A percentile compares a stretch with the other conserved stretches of the same genome.
These are phyloP conservation scores for Autographa pulchrina DNA, from an alignment of 2,888 invertebrate species.

Conservation along the genomic window DNA sequence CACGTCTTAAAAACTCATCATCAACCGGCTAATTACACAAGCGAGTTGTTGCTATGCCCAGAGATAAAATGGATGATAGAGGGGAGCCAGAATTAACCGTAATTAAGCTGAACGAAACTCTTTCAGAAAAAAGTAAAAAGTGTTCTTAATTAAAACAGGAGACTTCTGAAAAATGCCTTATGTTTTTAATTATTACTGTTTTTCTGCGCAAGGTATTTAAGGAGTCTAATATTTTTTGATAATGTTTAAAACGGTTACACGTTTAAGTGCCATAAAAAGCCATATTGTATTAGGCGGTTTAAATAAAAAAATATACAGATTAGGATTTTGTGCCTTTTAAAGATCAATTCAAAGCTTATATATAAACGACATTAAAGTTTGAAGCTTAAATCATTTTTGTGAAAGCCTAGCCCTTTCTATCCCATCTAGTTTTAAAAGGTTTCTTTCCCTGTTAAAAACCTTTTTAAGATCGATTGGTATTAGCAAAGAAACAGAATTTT, in stretches of 20 bases:
- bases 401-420: too few species aligned
- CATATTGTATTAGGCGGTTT: not conserved
- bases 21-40: constrained; percentile 72
- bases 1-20: constrained; percentile 64
- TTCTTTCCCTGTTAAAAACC: not conserved
- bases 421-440: too few species aligned
- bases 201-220: constrained; percentile 43
- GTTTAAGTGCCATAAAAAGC: not conserved
- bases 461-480: not conserved
- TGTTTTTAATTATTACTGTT: constrained; percentile 79
- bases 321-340: too few species aligned
- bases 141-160: constrained; percentile 82
- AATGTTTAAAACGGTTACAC: not conserved
- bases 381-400: too few species aligned
- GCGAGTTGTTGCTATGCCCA: constrained; percentile 67
- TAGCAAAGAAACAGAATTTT: not conserved
- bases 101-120: constrained; percentile 81
- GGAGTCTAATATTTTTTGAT: constrained; percentile 52
- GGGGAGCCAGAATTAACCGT: constrained; percentile 75
- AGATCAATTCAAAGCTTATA: too few species aligned
- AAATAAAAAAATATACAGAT: not conserved
- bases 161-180: constrained; percentile 75
- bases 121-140: constrained; percentile 74
- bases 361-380: too few species aligned
- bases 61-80: constrained; percentile 76